Evolutionary conservation across 2,797 vertebrate species (phyloP), one percentile per base, ranked within the genome.

Genomic region (Gobionotothen gibberifrons): DNA sequence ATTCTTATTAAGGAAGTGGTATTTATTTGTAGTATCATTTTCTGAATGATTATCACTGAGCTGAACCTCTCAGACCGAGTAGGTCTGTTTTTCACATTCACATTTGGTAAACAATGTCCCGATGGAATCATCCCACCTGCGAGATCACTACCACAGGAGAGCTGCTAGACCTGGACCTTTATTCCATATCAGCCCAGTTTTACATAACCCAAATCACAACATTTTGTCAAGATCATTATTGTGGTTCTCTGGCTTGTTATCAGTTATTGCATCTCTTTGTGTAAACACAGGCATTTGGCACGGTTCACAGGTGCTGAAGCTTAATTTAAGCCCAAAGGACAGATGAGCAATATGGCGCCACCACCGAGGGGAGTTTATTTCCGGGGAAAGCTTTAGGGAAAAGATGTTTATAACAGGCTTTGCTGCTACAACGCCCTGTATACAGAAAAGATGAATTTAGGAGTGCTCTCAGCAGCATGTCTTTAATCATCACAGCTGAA

Each of bases 251-350:
- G 60, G 11, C 9, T 58, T 49, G 19, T 12, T 57, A 9, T 52
- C 0, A 5, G 16, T 63, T 9, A 11, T 51, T 64, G 9, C 53
- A 7, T 71, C 21, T 59, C 22, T 48, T 40, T 57, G 5, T 58
- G 53, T 32, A 53, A 12, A 59, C 16, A 21, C 59, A 62, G 16
- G 65, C 40, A 39, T 67, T 39, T 46, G 49, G 46, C 12, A 32
- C 17, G 36, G 13, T 48, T 63, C 53, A n/a, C 47, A 6, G 62
- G 39, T 5, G 2, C 14, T 49, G 47, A 63, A 54, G 21, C 17
- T 62, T 83, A 16, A 79, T 75, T 74, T 61, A 68, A 79, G 9
- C 67, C 61, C 72, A 59, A 10, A 21, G 63, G 67, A 81, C 63
- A 4, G 47, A 16, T 54, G 21, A 63, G 52, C 56, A 51, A 54